Conservation (phyloP, 2,113 vertebrate genomes). For the Loxodonta africana region DNA sequence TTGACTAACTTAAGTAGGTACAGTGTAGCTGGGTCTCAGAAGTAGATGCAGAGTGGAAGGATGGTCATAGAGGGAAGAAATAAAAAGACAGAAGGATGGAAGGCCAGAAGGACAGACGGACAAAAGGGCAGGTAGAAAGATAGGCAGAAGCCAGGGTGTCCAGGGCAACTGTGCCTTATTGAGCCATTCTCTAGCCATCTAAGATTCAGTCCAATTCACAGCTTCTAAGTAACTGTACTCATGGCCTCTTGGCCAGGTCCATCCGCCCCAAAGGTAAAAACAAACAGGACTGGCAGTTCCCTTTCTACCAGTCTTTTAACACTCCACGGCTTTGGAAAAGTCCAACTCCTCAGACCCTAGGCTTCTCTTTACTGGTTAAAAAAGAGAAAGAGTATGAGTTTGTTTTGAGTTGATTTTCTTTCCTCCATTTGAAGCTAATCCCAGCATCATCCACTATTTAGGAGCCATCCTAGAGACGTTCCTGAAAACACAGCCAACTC, state of each 20-base stretch:
- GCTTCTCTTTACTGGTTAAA: background rate
- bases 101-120: background rate
- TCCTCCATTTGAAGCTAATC: conserved; percentile 43
- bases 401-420: conserved; percentile 45
- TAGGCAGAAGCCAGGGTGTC: background rate
- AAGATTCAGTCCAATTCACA: background rate
- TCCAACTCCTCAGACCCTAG: background rate
- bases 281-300: background rate
- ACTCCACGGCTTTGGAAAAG: background rate
- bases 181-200: background rate
- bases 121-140: background rate
- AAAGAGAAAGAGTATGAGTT: background rate
- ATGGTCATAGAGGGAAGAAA: background rate
- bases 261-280: background rate
- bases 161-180: background rate
- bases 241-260: background rate
- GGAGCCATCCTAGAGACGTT: background rate
- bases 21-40: background rate
- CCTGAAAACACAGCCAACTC: background rate
- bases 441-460: conserved; percentile 44
- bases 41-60: background rate
- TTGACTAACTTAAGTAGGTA: background rate
- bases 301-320: background rate
- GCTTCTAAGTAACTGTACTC: background rate
- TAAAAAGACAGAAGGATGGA: background rate